Base-by-base conservation (phyloP, 2,797 vertebrate species). In the Crax fasciolata region DNA sequence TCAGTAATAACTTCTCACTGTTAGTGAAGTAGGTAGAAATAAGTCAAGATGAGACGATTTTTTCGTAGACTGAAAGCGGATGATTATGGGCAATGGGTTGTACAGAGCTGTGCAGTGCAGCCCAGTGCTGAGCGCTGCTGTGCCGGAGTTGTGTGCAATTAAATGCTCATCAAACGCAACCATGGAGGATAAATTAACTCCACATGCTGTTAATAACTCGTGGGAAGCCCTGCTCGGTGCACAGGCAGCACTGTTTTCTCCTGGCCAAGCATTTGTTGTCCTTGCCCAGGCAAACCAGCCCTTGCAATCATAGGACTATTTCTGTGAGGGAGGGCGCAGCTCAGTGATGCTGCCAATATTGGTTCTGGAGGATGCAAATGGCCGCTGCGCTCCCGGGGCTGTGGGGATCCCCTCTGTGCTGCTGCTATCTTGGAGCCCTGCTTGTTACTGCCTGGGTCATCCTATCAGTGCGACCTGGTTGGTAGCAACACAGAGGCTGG, bases 1-100 rank as follows among this genome's bases (percentile, higher is more conserved):
- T 84, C 80, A 32, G 65, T 54, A 77, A 54, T 77, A 84, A 83
- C 59, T 55, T 59, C 66, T 84, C 18, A 30, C 90, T 87, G 75
- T 73, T 84, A 70, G 49, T 21, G 75, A 77, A 84, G 77, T 55
- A 76, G 71, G 25, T 41, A 61, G 79, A 77, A 77, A 61, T 79
- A 75, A 89, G 70, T 94, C 63, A 71, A 66, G 65, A 80, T 48
- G 35, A 67, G 74, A 39, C 46, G 41, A n/a, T 62, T 55, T 61
- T 65, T 75, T 41, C 23, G 52, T 32, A 41, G 58, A 52, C 83
- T 32, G 58, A 12, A 12, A 71, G 44, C 0, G 18, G 48, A 11
- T 74, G 67, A 38, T 67, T 46, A 3, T 19, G 38, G 82, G 72
- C 81, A 44, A 18, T 13, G 68, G 32, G 28, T 11, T 75, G 67